Evolutionary conservation across 2,797 vertebrate species (phyloP).

Genomic region (Megalops cyprinoides): DNA sequence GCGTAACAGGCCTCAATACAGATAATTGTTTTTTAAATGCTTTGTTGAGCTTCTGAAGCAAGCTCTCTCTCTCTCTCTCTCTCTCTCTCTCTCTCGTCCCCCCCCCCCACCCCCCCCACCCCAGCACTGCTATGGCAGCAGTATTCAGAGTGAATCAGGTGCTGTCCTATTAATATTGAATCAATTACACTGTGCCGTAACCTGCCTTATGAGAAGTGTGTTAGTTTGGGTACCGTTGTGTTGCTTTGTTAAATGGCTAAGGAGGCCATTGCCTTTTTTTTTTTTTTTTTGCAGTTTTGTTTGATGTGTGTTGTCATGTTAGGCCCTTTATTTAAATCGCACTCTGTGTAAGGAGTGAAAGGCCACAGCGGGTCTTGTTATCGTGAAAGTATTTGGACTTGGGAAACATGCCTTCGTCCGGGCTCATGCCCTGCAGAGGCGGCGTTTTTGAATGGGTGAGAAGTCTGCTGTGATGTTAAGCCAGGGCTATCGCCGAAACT

Average conservation of each 20-base stretch:
- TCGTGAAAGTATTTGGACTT: conserved; percentile 40
- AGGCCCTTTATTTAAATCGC: background rate
- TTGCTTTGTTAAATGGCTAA: conserved; percentile 42
- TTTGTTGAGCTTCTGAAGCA: conserved; percentile 50
- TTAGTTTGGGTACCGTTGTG: conserved; percentile 47
- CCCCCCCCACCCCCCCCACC: conserved; percentile 31
- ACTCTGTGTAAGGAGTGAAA: background rate
- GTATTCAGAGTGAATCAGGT: conserved; percentile 68
- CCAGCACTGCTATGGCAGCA: conserved; percentile 46
- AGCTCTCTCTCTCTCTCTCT: conserved; percentile 39
- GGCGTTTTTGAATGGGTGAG: conserved; percentile 21
- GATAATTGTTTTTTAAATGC: conserved; percentile 70
- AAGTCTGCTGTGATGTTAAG: conserved; percentile 53
- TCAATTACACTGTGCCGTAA: conserved; percentile 62
- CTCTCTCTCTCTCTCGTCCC: background rate
- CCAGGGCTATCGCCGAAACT: conserved; percentile 49
- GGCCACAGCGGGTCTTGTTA: conserved; percentile 31
- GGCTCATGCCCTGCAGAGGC: background rate
- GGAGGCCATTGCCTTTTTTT: conserved; percentile 40
- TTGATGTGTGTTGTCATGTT: conserved; percentile 35
- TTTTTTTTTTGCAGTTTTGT: conserved; percentile 33
- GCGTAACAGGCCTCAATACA: conserved; percentile 67
- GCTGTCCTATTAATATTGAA: conserved; percentile 69
- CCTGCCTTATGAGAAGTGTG: conserved; percentile 43
- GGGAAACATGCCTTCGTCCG: conserved; percentile 23